A percentile compares a stretch with the other conserved stretches of the same genome.
These are phyloP conservation scores for Tetranychus piercei DNA, from an alignment of 2,888 invertebrate species.

Conservation along the genomic window DNA sequence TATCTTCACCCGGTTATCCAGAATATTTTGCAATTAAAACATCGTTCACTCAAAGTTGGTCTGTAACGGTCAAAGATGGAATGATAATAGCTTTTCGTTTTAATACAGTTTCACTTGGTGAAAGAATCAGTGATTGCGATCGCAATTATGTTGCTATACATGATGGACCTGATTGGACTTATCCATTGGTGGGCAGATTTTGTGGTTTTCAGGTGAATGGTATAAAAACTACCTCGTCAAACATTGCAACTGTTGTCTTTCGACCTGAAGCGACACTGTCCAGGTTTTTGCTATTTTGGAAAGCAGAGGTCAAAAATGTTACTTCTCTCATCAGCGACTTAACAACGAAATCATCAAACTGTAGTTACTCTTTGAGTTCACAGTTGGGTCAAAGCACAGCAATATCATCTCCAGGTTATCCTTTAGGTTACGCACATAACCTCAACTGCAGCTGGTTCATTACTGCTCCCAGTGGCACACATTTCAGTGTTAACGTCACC, in stretches of 20 bases:
- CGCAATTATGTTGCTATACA: neutral
- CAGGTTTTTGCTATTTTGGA: neutral
- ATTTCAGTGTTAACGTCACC: constrained; percentile 49
- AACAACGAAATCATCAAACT: neutral
- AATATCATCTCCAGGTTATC: constrained; percentile 54
- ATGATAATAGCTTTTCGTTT: neutral
- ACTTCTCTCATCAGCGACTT: neutral
- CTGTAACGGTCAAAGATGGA: neutral
- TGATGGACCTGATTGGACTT: neutral
- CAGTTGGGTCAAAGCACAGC: neutral
- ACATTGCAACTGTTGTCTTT: neutral
- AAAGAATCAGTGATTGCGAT: neutral
- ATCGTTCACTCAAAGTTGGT: neutral
- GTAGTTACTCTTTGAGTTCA: neutral
- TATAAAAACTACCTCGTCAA: neutral
- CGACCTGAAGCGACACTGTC: neutral
- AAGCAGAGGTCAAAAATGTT: neutral
- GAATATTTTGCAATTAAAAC: constrained; percentile 16
- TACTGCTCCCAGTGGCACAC: constrained; percentile 46
- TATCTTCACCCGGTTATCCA: constrained; percentile 64
- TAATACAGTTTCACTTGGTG: neutral
- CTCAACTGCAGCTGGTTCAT: constrained; percentile 63
- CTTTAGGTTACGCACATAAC: constrained; percentile 52
- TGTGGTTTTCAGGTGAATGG: neutral
- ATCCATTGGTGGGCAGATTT: neutral